Evolutionary conservation across 2,888 invertebrate species (phyloP).

Genomic region (Luperina nickerlii): DNA sequence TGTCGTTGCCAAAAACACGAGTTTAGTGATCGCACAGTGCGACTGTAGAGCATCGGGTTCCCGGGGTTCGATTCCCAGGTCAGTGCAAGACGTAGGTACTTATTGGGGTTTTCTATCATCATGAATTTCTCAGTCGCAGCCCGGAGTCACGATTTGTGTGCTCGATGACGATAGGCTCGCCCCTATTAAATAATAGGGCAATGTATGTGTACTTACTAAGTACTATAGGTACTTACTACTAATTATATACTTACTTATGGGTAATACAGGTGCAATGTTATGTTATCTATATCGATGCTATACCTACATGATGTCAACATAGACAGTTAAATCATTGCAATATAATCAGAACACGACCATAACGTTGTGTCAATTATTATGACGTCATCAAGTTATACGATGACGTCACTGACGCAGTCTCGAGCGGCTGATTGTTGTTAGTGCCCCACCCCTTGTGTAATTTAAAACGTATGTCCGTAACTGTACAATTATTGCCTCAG

Average conservation of each 20-base stretch:
- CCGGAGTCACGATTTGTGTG: too few relatives aligned
- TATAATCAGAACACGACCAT: conserved; percentile 1
- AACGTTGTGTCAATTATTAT: background rate
- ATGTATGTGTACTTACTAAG: background rate
- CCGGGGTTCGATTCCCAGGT: background rate
- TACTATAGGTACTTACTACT: background rate
- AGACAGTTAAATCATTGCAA: background rate
- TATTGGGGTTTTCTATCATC: background rate
- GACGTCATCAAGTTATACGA: conserved; percentile 7
- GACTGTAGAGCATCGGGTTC: too few relatives aligned
- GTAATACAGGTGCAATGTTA: background rate
- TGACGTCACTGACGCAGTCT: conserved; percentile 15
- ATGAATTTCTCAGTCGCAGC: background rate
- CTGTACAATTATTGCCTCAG: background rate
- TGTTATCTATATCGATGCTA: background rate
- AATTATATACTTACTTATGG: background rate
- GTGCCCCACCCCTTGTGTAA: conserved; percentile 5
- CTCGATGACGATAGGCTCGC: background rate
- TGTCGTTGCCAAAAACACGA: background rate
- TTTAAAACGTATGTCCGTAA: conserved; percentile 14
- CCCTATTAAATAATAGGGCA: background rate
- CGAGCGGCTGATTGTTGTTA: conserved; percentile 4
- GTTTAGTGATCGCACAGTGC: background rate
- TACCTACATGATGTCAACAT: background rate
- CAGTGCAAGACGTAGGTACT: background rate